A percentile compares a stretch with the other conserved stretches of the same genome.
These are phyloP conservation scores for Arge pagana DNA, from an alignment of 2,888 invertebrate genomes.

Conservation along the genomic window DNA sequence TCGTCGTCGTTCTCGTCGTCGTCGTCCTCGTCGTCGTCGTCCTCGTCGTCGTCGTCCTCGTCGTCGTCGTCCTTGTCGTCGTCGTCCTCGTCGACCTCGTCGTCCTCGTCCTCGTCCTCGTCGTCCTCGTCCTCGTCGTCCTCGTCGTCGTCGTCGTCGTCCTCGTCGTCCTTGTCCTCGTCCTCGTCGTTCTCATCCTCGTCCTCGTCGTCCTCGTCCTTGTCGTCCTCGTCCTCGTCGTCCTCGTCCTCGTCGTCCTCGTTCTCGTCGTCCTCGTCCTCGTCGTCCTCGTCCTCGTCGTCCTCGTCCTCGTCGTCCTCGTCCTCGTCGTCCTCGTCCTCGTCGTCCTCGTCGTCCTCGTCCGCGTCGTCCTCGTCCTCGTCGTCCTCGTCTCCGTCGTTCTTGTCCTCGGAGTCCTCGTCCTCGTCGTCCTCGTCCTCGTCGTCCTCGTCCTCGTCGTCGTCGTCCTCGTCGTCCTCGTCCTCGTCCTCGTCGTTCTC, in stretches of 20 bases:
- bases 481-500: no score
- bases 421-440: neutral
- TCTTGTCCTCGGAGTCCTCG: neutral
- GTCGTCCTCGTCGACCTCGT: neutral
- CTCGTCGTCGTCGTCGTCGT: slow-evolving; percentile 3
- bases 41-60: neutral
- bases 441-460: neutral
- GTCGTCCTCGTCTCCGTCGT: no score
- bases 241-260: no score
- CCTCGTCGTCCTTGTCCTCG: no score
- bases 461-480: neutral
- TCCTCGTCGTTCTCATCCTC: no score
- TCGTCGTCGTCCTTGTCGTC: neutral
- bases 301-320: neutral
- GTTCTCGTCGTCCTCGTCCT: slow-evolving; percentile 4
- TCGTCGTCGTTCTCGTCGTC: neutral
- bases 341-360: neutral
- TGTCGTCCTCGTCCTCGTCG: no score
- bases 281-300: slow-evolving; percentile 1
- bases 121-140: neutral
- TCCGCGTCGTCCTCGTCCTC: no score
- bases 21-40: neutral
- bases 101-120: neutral
- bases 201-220: no score
- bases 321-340: neutral